Percentiles rank a stretch among this genome's conserved stretches.
These are phyloP conservation scores for Vireo griseus DNA, from an alignment of 2,797 vertebrate species.

Conservation along the genomic window DNA sequence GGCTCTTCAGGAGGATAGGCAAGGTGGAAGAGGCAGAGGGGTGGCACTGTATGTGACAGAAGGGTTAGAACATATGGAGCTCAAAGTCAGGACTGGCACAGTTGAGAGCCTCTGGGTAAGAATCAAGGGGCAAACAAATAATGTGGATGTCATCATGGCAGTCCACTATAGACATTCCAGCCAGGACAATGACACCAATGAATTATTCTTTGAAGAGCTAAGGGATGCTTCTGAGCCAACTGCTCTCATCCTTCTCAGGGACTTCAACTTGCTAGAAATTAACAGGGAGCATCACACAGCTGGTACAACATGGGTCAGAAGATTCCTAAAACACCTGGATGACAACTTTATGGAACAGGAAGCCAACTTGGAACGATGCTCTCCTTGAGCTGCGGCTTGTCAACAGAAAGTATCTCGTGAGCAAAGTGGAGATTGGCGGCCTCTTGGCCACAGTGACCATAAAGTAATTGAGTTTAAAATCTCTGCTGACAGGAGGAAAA, in stretches of 20 bases:
- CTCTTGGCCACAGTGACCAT: background rate
- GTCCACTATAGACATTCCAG: background rate
- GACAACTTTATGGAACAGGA: background rate
- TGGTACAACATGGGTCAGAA: accelerated
- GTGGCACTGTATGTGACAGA: too few species aligned
- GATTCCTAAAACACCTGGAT: background rate
- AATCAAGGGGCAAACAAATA: background rate
- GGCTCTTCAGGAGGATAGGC: background rate
- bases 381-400: background rate
- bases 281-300: background rate
- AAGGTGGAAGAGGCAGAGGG: background rate
- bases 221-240: background rate
- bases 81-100: background rate
- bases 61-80: background rate
- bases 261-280: background rate
- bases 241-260: background rate
- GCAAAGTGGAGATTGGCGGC: accelerated
- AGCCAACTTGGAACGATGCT: background rate
- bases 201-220: background rate
- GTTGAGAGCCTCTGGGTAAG: background rate
- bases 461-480: background rate
- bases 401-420: background rate
- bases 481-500: background rate
- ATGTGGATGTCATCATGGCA: background rate
- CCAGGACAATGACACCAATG: accelerated